phyloP scores from a whole-genome alignment of 1,140 invertebrate species.

The Hylaeus volcanicus region DNA sequence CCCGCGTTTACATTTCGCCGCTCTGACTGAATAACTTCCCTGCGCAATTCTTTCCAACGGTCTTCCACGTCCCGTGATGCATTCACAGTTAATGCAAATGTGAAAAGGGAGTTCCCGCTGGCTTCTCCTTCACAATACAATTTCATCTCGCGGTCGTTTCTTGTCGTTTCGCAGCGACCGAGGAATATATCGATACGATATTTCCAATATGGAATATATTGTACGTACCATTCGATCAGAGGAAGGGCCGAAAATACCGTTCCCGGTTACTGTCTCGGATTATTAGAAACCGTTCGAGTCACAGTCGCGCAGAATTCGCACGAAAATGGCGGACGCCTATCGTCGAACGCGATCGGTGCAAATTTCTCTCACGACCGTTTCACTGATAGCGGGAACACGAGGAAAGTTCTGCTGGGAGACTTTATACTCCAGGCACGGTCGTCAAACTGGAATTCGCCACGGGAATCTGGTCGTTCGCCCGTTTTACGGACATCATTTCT shows the following conservation, averaged over 20 bases:
- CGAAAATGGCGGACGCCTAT: neutral
- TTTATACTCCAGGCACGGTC: neutral
- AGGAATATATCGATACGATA: constrained; percentile 25
- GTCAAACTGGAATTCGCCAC: neutral
- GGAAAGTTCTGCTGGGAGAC: neutral
- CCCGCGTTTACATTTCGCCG: constrained; percentile 36
- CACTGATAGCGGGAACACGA: neutral
- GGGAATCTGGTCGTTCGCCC: neutral
- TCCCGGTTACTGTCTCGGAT: neutral
- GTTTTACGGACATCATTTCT: neutral
- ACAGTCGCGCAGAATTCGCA: neutral
- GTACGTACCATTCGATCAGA: neutral
- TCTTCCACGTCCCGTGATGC: constrained; percentile 43
- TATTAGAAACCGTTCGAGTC: constrained; percentile 1
- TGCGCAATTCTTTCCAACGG: constrained; percentile 42
- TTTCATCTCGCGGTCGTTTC: constrained; percentile 50
- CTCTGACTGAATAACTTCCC: constrained; percentile 48
- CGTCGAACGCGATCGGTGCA: neutral
- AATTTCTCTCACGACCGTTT: neutral
- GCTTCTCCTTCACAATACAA: constrained; percentile 49
- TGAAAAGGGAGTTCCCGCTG: constrained; percentile 20
- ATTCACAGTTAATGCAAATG: constrained; percentile 60
- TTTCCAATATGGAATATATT: constrained; percentile 1
- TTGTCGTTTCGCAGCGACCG: too few relatives aligned
- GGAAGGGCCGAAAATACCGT: neutral